Evolutionary conservation across 2,797 vertebrate genomes (phyloP).

Genomic region (Thripadectes ignobilis): DNA sequence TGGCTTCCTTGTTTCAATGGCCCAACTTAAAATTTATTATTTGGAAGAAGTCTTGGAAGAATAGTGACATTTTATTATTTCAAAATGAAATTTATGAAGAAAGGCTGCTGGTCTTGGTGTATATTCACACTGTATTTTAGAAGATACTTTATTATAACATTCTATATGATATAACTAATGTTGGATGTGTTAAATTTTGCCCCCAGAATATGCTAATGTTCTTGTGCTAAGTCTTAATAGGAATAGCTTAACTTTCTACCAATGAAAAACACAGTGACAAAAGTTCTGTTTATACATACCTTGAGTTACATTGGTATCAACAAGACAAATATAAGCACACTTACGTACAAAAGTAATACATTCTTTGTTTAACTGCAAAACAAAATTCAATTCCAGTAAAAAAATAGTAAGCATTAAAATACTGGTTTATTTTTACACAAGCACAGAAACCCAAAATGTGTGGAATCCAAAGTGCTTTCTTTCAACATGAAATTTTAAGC

Average conservation of each 20-base stretch:
- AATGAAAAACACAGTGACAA: background rate
- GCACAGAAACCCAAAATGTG: background rate
- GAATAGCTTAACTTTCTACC: background rate
- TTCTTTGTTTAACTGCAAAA: background rate
- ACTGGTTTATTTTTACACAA: background rate
- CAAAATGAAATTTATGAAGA: conserved; percentile 17
- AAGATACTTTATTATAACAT: background rate
- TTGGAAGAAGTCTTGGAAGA: conserved; percentile 11
- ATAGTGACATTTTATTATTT: background rate
- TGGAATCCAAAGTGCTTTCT: background rate
- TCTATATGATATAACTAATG: background rate
- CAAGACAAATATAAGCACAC: background rate
- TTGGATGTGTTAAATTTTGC: background rate
- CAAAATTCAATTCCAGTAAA: background rate
- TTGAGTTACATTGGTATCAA: background rate
- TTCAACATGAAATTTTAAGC: background rate
- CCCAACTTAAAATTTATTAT: conserved; percentile 10
- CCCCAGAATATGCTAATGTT: background rate
- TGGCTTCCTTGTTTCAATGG: background rate
- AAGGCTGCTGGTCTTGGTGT: background rate
- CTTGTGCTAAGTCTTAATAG: background rate
- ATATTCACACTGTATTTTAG: background rate
- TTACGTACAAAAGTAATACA: background rate
- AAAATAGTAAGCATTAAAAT: background rate
- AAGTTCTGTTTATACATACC: background rate